Evolutionary conservation across 2,888 invertebrate species (phyloP), one percentile per base, ranked within the genome.

Genomic region (Chrysodeixis includens): DNA sequence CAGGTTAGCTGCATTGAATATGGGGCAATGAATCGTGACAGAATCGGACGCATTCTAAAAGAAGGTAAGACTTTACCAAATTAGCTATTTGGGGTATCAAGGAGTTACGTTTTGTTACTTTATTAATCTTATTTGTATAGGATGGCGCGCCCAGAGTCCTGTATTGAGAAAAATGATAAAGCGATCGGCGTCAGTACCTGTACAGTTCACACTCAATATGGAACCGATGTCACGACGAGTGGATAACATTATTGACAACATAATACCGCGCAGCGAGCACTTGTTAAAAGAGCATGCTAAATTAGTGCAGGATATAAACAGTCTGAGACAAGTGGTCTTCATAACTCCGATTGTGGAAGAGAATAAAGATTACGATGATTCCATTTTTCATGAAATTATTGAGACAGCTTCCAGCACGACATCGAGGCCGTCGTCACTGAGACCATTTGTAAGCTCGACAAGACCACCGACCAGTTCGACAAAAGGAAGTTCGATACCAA

Each of bases 291-390:
- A 94, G 67, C 94, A 95, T 73, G 94, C 94, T 0, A 94, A 94
- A 78, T 83, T 95, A 22, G 94, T 95, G 7, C 94, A 93, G 69
- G 94, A 95, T 69, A 95, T 95, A 58, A 95, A 95, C 73, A 84
- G 94, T 60, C 78, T 95, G 30, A 87, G 89, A 32, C 94, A 94
- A 72, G 82, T 90, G 1, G 88, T 92, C 30, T 92, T 88, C 61
- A 86, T 93, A 6, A 85, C 90, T 10, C 93, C 94, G 0, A 71
- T 92, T 1, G 74, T 69, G 1, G 93, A 92, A 49, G 92, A 93
- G 5, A 82, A 78, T 56, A 87, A 85, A 66, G 94, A 94, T 74
- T 93, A 94, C 64, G 94, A 94, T 16, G 94, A 94, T 55, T 92
- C 93, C 0, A 90, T 94, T 20, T 93, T 92, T 69, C 89, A 89